Evolutionary conservation across 2,888 invertebrate genomes (phyloP).

Genomic region (Nezara viridula): DNA sequence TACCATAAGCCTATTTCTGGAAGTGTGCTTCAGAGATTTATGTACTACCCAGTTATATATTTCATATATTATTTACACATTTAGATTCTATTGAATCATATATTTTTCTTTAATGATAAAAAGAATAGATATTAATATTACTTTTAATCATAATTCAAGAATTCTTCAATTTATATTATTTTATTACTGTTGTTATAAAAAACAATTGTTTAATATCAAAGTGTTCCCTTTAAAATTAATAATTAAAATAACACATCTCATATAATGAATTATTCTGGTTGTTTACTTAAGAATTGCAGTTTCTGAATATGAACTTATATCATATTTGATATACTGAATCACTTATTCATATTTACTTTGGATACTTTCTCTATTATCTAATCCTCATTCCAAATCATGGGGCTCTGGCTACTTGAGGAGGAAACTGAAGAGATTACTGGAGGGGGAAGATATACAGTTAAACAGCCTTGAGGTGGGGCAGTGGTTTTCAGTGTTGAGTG

Average conservation of each 20-base stretch:
- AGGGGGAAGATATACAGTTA: slow-evolving; percentile 55
- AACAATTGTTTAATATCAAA: background rate
- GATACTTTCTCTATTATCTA: slow-evolving; percentile 15
- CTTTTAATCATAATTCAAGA: background rate
- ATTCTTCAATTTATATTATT: background rate
- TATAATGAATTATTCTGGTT: background rate
- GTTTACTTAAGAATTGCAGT: background rate
- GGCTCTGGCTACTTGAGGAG: background rate
- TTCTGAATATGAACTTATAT: background rate
- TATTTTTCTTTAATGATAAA: background rate
- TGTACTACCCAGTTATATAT: background rate
- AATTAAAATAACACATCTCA: background rate
- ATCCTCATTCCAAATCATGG: background rate
- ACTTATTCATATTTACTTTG: background rate
- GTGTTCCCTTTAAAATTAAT: background rate
- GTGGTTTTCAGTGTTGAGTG: slow-evolving; percentile 52
- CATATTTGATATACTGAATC: background rate
- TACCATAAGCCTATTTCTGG: slow-evolving; percentile 1
- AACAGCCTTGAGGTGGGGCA: slow-evolving; percentile 57
- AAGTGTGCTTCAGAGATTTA: background rate
- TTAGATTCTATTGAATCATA: background rate
- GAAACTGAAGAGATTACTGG: slow-evolving; percentile 8
- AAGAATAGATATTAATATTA: background rate
- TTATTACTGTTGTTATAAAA: background rate
- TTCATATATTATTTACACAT: background rate